phyloP scores from a whole-genome alignment of 2,888 invertebrate genomes.

The Melolontha melolontha region DNA sequence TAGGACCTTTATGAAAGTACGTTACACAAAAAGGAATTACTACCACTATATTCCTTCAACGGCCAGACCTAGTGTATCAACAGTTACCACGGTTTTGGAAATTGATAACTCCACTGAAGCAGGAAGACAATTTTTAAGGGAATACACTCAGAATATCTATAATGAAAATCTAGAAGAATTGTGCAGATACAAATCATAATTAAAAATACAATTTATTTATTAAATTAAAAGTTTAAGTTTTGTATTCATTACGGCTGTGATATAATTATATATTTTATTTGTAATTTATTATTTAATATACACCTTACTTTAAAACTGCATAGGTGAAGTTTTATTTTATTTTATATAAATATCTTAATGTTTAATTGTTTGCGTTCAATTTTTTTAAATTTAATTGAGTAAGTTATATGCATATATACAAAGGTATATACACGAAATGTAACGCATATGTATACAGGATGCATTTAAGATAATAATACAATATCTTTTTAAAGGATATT shows the following conservation, averaged over 20 bases:
- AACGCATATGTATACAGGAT: no score
- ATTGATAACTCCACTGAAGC: slow-evolving; percentile 51
- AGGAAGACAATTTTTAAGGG: slow-evolving; percentile 47
- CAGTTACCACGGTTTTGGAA: slow-evolving; percentile 58
- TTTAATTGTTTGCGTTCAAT: no score
- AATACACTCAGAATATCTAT: slow-evolving; percentile 57
- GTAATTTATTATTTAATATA: no score
- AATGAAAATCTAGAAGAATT: slow-evolving; percentile 56
- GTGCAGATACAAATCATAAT: slow-evolving; percentile 17
- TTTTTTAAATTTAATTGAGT: no score
- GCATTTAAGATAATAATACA: no score
- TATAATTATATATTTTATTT: not conserved
- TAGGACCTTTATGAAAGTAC: slow-evolving; percentile 54
- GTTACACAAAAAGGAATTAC: slow-evolving; percentile 51
- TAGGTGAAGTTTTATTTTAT: no score
- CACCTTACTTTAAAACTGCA: no score
- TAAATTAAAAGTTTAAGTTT: not conserved
- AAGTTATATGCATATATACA: no score
- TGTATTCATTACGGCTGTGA: slow-evolving; percentile 33
- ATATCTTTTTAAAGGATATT: no score
- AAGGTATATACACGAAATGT: no score
- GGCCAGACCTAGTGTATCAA: slow-evolving; percentile 57
- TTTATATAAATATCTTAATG: no score
- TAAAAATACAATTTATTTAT: slow-evolving; percentile 9
- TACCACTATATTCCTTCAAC: slow-evolving; percentile 52